phyloP scores from a whole-genome alignment of 53 echinoderm and acorn worm genomes.

The Apostichopus leukothele region DNA sequence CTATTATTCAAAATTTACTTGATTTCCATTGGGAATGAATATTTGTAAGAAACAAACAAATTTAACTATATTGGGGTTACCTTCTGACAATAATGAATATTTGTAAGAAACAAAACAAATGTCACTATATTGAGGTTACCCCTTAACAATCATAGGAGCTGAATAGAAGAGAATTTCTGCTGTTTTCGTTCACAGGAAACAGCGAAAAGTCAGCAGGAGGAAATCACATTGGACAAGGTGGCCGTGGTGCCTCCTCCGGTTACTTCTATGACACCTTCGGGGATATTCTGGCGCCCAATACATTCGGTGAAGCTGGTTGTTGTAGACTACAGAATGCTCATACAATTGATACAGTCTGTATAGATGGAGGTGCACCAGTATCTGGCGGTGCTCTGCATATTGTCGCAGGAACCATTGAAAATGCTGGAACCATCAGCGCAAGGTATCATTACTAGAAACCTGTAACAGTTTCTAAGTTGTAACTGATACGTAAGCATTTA shows the following conservation, averaged over 20 bases:
- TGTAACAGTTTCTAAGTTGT: too few relatives aligned
- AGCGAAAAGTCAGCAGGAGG: constrained; percentile 59
- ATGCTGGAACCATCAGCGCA: constrained; percentile 55
- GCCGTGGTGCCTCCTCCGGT: constrained; percentile 42
- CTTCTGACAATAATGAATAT: too few relatives aligned
- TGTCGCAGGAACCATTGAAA: constrained; percentile 27
- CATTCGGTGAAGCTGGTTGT: constrained; percentile 70
- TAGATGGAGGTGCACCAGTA: constrained; percentile 61
- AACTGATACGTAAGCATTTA: too few relatives aligned
- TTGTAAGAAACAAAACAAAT: too few relatives aligned
- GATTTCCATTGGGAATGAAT: too few relatives aligned
- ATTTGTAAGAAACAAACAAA: too few relatives aligned
- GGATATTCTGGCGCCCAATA: constrained; percentile 49
- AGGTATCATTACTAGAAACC: constrained; percentile 39
- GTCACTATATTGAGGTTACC: too few relatives aligned
- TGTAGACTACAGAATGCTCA: constrained; percentile 46
- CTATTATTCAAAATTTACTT: too few relatives aligned
- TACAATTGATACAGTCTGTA: constrained; percentile 24
- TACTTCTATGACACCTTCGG: background rate
- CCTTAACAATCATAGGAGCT: too few relatives aligned
- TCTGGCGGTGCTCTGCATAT: constrained; percentile 69
- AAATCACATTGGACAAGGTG: constrained; percentile 76
- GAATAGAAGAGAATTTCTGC: too few relatives aligned
- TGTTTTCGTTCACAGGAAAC: background rate
- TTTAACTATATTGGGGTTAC: too few relatives aligned